A percentile compares a stretch with the other conserved stretches of the same genome.
These are phyloP conservation scores for Drosophila phalerata DNA, from an alignment of 2,888 invertebrate genomes.

Conservation along the genomic window DNA sequence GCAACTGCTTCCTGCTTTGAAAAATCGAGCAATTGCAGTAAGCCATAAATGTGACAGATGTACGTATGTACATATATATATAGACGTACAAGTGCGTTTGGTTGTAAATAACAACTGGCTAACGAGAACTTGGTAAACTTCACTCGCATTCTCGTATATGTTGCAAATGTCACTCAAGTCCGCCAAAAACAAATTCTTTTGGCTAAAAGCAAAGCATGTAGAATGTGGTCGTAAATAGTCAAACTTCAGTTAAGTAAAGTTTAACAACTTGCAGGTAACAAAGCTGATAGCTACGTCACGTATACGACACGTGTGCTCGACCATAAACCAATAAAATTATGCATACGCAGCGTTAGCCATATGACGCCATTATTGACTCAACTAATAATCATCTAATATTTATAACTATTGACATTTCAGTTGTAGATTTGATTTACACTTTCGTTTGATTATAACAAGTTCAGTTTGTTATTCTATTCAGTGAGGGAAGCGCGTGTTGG, in stretches of 20 bases:
- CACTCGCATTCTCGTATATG: slow-evolving; percentile 2
- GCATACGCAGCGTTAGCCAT: slow-evolving; percentile 38
- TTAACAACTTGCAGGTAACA: neutral
- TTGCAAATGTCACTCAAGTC: slow-evolving; percentile 32
- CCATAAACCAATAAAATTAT: slow-evolving; percentile 39
- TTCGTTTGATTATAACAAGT: slow-evolving; percentile 35
- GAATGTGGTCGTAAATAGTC: neutral
- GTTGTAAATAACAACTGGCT: neutral
- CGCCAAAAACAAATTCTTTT: slow-evolving; percentile 2
- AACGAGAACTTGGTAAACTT: slow-evolving; percentile 22
- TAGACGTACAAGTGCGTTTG: neutral
- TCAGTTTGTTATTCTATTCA: slow-evolving; percentile 1
- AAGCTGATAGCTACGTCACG: slow-evolving; percentile 9
- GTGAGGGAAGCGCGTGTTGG: slow-evolving; percentile 20
- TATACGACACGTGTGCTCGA: slow-evolving; percentile 18
- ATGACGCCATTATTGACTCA: slow-evolving; percentile 17
- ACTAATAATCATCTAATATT: slow-evolving; percentile 28
- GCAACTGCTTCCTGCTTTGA: slow-evolving; percentile 24
- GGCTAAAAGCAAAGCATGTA: neutral
- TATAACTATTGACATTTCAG: slow-evolving; percentile 36
- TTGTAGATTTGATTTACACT: slow-evolving; percentile 32
- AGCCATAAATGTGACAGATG: slow-evolving; percentile 44
- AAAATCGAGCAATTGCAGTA: slow-evolving; percentile 48
- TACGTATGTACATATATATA: neutral
- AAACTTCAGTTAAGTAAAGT: neutral